Conservation (phyloP, 35 echinoderm and acorn worm species). For the Amphiura filiformis region DNA sequence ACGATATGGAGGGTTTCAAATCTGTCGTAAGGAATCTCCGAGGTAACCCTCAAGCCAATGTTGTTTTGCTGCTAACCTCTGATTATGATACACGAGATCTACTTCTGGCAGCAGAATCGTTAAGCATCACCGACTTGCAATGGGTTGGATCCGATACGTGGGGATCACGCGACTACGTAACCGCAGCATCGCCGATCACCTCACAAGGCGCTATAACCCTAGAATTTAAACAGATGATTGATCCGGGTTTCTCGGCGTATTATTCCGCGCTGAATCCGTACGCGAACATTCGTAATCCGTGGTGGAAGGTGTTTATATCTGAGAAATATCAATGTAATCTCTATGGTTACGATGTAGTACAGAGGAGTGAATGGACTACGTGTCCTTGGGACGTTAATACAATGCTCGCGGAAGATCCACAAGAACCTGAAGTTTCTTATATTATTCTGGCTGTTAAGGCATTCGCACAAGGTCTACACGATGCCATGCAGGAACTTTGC, state of each 20-base stretch:
- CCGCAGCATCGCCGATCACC: conserved; percentile 25
- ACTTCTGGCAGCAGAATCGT: conserved; percentile 61
- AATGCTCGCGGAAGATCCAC: conserved; percentile 21
- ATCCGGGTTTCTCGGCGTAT: conserved; percentile 54
- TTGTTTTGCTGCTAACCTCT: conserved; percentile 76
- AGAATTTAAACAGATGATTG: not conserved
- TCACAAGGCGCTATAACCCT: conserved; percentile 54
- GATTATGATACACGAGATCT: conserved; percentile 59
- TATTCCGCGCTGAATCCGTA: conserved; percentile 46
- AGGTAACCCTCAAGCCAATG: conserved; percentile 55
- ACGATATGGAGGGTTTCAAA: conserved; percentile 4
- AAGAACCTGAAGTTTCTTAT: conserved; percentile 71
- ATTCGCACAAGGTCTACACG: conserved; percentile 72
- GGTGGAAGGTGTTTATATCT: conserved; percentile 67
- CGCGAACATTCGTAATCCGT: conserved; percentile 74
- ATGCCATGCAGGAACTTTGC: conserved; percentile 55
- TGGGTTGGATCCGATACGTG: conserved; percentile 91
- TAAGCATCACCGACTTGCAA: conserved; percentile 59
- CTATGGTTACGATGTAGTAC: not conserved
- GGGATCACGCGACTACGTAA: conserved; percentile 73
- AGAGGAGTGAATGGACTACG: conserved; percentile 3
- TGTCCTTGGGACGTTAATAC: conserved; percentile 22
- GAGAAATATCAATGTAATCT: conserved; percentile 72
- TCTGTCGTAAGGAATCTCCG: conserved; percentile 31
- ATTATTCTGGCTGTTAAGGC: conserved; percentile 74